phyloP scores from a whole-genome alignment of 1,140 invertebrate species.

The Philopotamus ludificatus region DNA sequence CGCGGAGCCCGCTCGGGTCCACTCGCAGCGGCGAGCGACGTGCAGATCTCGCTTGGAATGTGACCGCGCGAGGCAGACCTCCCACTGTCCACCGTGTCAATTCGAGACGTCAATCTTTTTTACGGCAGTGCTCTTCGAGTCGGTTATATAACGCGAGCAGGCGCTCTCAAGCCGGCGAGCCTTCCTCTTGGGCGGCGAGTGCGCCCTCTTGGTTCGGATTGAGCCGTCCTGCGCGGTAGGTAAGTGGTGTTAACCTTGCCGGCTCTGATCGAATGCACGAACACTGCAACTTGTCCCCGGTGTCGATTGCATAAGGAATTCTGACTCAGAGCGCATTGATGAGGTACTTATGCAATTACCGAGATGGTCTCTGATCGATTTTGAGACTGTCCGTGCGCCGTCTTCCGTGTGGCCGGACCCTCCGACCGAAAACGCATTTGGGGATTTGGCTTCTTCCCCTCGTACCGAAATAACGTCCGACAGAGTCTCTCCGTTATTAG shows the following conservation, averaged over 20 bases:
- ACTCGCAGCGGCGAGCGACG: not conserved
- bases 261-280: conserved; percentile 17
- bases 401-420: not conserved
- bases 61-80: not conserved
- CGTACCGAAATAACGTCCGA: too few species aligned
- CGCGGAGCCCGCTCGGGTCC: not conserved
- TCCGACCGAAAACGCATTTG: not conserved
- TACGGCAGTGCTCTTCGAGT: too few species aligned
- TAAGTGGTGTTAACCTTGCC: conserved; percentile 28
- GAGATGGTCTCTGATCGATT: conserved; percentile 4
- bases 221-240: conserved; percentile 4
- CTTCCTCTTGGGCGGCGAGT: too few species aligned
- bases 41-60: not conserved
- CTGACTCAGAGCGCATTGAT: conserved; percentile 14
- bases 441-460: not conserved
- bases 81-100: conserved; percentile 12
- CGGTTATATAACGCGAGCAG: too few species aligned
- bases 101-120: conserved; percentile 23
- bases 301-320: conserved; percentile 22
- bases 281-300: conserved; percentile 20
- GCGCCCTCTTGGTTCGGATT: too few species aligned
- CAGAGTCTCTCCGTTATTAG: too few species aligned
- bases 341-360: conserved; percentile 21
- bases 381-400: not conserved
- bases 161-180: too few species aligned